A percentile compares a stretch with the other conserved stretches of the same genome.
phyloP scores from a whole-genome alignment of 2,113 vertebrate species.

The Alouatta palliata region DNA sequence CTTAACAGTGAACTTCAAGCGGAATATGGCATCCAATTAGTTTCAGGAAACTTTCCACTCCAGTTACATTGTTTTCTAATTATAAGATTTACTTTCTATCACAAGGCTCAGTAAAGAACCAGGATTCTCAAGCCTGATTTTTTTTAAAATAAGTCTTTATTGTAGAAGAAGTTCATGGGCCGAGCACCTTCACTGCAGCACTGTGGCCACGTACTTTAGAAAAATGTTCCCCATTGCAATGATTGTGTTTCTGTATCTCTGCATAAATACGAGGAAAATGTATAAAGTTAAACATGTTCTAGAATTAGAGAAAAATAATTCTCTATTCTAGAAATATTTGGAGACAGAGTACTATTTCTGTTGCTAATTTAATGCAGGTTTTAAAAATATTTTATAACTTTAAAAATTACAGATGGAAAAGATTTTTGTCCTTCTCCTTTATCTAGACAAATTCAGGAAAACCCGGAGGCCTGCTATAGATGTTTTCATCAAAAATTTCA shows the following conservation, averaged over 20 bases:
- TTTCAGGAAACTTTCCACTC: background rate
- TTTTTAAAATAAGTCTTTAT: background rate
- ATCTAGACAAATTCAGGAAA: conserved; percentile 74
- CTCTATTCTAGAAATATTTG: background rate
- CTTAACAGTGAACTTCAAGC: accelerated
- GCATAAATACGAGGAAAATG: accelerated
- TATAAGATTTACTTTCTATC: background rate
- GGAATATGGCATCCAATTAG: background rate
- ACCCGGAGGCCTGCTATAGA: background rate
- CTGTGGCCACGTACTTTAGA: background rate
- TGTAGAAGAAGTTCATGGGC: background rate
- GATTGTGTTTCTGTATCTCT: background rate
- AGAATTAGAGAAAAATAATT: background rate
- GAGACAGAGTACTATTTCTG: conserved; percentile 54
- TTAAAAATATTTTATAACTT: conserved; percentile 58
- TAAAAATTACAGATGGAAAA: conserved; percentile 71
- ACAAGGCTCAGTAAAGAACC: background rate
- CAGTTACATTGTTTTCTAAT: background rate
- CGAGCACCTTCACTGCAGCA: background rate
- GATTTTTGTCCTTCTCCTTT: conserved; percentile 65
- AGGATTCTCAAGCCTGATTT: background rate
- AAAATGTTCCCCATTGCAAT: accelerated
- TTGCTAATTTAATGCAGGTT: conserved; percentile 74
- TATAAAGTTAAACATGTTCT: accelerated
- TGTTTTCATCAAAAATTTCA: background rate